A percentile compares a stretch with the other conserved stretches of the same genome.
Evolutionary conservation across 1,140 invertebrate genomes (phyloP).

Genomic region (Drosophila persimilis): DNA sequence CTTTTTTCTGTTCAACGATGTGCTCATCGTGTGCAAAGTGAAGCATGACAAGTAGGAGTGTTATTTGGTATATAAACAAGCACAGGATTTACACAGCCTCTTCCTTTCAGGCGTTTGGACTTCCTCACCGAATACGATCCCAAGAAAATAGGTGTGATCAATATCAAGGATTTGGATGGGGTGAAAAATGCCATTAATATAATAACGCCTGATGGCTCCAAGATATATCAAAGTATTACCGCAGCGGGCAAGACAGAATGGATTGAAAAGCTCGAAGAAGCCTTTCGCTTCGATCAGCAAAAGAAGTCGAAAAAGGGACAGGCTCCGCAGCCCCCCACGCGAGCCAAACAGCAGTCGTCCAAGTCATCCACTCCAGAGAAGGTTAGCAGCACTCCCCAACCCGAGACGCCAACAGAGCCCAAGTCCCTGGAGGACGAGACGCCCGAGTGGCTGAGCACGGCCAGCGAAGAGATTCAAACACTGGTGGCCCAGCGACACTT

Average conservation of each 20-base stretch:
- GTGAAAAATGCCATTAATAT: slow-evolving; percentile 97
- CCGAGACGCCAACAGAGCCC: slow-evolving; percentile 70
- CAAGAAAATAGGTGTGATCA: slow-evolving; percentile 96
- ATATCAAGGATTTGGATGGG: slow-evolving; percentile 95
- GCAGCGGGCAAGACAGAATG: slow-evolving; percentile 95
- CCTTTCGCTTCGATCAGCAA: slow-evolving; percentile 92
- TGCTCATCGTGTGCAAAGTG: slow-evolving; percentile 87
- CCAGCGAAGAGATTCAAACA: slow-evolving; percentile 97
- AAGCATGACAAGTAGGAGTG: slow-evolving; percentile 84
- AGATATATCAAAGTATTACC: slow-evolving; percentile 95
- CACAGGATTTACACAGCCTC: neutral
- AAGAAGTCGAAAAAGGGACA: slow-evolving; percentile 83
- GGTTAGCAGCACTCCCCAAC: slow-evolving; percentile 72
- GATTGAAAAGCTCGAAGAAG: slow-evolving; percentile 96
- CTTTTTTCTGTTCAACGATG: slow-evolving; percentile 96
- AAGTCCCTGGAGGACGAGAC: slow-evolving; percentile 85
- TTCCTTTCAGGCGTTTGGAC: slow-evolving; percentile 90
- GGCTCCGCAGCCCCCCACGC: slow-evolving; percentile 85
- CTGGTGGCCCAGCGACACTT: slow-evolving; percentile 98
- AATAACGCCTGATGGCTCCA: slow-evolving; percentile 95
- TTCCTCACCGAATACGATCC: slow-evolving; percentile 96
- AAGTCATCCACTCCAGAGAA: slow-evolving; percentile 65
- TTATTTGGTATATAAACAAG: slow-evolving; percentile 10
- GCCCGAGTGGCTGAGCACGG: slow-evolving; percentile 95
- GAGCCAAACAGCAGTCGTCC: slow-evolving; percentile 84